Evolutionary conservation across 2,797 vertebrate species (phyloP), one percentile per base, ranked within the genome.

Genomic region (Heteromormyrus szaboi): DNA sequence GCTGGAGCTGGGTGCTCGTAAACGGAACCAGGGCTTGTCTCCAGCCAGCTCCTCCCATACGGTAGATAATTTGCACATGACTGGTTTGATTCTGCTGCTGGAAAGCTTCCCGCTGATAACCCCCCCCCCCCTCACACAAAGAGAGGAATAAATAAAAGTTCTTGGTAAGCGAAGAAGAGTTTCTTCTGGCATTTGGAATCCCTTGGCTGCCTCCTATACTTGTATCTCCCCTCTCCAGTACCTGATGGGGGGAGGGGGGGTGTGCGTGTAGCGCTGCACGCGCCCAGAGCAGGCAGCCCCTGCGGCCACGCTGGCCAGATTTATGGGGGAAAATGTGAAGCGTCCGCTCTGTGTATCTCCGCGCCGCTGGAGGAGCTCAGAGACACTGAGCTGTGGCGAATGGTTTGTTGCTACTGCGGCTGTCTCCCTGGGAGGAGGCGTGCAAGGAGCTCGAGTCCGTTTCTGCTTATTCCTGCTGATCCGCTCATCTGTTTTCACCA

Each of bases 51-150:
- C 68, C 68, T 93, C 90, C 90, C 87, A 90, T 91, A 93, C 93
- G 94, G 91, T 92, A 94, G 88, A 91, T 88, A 89, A 92, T 91
- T 90, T 92, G 92, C 92, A 90, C 84, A 89, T 53, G 72, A 89
- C 62, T 89, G 91, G 91, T 93, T 72, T 93, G 92, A 92, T 92
- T 93, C 91, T 90, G 91, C 92, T 85, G 59, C 93, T 94, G 93
- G 92, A 94, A 93, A 90, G 89, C 92, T 93, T 94, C 92, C 93
- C 92, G 92, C 90, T 93, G 93, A 93, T 93, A 94, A 94, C 90
- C 90, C 90, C 89, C 88, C 85, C 90, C 90, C 89, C 88, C 84
- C 1, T 87, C 91, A 41, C 51, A 56, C 19, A 56, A 19, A 17
- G 53, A 54, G 53, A 29, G 29, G 29, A 56, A 56, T 37, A 56